Base-by-base conservation (phyloP, 2,113 vertebrate species). In the Puntigrus tetrazona region DNA sequence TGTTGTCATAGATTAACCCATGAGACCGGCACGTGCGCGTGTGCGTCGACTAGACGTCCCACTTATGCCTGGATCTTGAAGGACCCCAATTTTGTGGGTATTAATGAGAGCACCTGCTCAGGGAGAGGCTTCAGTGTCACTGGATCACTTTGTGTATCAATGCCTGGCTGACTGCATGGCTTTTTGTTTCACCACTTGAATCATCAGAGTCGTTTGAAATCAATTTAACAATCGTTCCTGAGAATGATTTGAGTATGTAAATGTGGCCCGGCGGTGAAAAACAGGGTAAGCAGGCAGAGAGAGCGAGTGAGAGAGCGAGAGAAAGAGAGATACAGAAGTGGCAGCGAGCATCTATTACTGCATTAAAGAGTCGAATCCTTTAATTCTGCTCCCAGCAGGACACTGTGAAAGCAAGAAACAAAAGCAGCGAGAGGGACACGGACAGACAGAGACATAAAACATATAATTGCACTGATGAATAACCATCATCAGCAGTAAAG, bases 101-200 rank as follows among this genome's bases (percentile, higher is more conserved):
- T 94, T 94, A 93, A 92, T 94, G 92, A 92, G 90, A 91, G 90
- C 93, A 94, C 93, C 93, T 95, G 93, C 92, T 92, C 90, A 27
- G 83, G 82, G 85, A 90, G 87, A 84, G 81, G 75, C 27, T 81
- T 89, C 81, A n/a, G 87, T 89, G 90, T 90, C 90, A 89, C 86
- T 67, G 57, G 86, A 86, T 87, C 86, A 89, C 86, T 89, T 86
- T 88, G 88, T 89, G 84, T 89, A 87, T 85, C 88, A 59, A 65
- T 81, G 88, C 85, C 85, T 88, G 87, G 73, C 86, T 76, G 75
- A 73, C 77, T 82, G 87, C 59, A 29, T 14, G 85, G 69, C 84
- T 86, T 91, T 93, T 92, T 75, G 89, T 93, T 92, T 93, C 88
- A 82, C 89, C 92, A 93, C 92, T 94, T 91, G 91, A 94, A 91